Evolutionary conservation across 1,140 invertebrate genomes (phyloP), one percentile per base, ranked within the genome.

Genomic region (Lepidostoma basale): DNA sequence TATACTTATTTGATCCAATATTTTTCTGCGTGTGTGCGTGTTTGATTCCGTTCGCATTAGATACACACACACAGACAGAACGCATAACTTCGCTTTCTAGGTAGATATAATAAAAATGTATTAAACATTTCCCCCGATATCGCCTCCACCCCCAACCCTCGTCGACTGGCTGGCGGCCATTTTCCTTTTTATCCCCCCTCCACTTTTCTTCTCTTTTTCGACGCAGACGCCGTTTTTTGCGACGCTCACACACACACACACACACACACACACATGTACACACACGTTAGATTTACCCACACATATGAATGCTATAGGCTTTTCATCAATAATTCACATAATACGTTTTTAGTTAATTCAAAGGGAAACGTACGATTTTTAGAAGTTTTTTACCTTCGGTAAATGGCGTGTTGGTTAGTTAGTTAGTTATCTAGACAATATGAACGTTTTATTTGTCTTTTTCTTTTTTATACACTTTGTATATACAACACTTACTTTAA

Each of bases 201-300:
- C 6, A 6, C 2, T n/a, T 12, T 4, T 20, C 10, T 8, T n/a
- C 30, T 12, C 47, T 65, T 65, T 52, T 54, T 65, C 47, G 45
- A 40, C 26, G 28, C 47, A 36, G 62, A 54, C 62, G 47, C 47
- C 62, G 22, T 65, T 65, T 65, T 65, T 65, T 54, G 20, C 47
- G 26, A 49, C 60, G 60, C 3, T 18, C 59, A 33, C 42, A 6
- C 23, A 33, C 25, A 40, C 56, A 47, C 9, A 36, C 42, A 16
- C 8, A 52, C 4, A 28, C 25, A 3, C 16, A 16, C 25, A 52
- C 47, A 25, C 8, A 52, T 20, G 25, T 52, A 25, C 30, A 33
- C 30, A 5, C 30, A 33, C 30, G 12, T 33, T 3, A 18, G 1
- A 18, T 3, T 45, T 45, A 8, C 9, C 6, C 8, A 45, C 6